Evolutionary conservation across 53 echinoderm and acorn worm genomes (phyloP).

Genomic region (Temnopleurus reevesii): DNA sequence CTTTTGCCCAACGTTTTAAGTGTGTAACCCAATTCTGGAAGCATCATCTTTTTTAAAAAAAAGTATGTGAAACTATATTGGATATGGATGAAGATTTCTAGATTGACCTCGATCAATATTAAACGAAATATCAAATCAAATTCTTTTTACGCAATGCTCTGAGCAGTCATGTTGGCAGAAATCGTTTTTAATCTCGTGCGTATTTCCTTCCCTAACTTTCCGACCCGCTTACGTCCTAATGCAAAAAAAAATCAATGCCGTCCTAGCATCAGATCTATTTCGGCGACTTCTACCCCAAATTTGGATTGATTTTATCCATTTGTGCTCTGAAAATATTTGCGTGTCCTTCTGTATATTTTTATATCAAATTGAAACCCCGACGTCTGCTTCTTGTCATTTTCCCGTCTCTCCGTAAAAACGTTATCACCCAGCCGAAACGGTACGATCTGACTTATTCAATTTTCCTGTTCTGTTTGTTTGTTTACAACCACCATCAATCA

Average conservation of each 20-base stretch:
- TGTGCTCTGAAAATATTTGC: conserved; percentile 28
- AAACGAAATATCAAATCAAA: background rate
- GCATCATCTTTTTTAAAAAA: too few species aligned
- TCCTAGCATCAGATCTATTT: conserved; percentile 4
- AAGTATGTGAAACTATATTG: too few species aligned
- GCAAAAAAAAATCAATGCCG: background rate
- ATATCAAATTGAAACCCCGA: background rate
- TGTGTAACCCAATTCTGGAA: too few species aligned
- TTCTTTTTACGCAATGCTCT: background rate
- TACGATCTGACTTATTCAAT: background rate
- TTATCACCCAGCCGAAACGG: background rate
- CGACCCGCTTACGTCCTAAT: background rate
- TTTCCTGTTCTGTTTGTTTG: background rate
- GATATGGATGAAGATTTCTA: background rate
- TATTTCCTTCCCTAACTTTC: background rate
- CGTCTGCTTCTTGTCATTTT: background rate
- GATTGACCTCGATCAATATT: background rate
- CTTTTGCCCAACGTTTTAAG: too few species aligned
- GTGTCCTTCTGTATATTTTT: background rate
- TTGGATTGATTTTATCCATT: conserved; percentile 14
- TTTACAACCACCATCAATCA: background rate
- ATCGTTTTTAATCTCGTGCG: background rate
- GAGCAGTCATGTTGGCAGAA: background rate
- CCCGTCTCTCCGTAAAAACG: background rate
- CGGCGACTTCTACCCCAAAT: background rate